A percentile compares a stretch with the other conserved stretches of the same genome.
phyloP scores from a whole-genome alignment of 1,140 invertebrate species.

The Neodiprion pinetum region DNA sequence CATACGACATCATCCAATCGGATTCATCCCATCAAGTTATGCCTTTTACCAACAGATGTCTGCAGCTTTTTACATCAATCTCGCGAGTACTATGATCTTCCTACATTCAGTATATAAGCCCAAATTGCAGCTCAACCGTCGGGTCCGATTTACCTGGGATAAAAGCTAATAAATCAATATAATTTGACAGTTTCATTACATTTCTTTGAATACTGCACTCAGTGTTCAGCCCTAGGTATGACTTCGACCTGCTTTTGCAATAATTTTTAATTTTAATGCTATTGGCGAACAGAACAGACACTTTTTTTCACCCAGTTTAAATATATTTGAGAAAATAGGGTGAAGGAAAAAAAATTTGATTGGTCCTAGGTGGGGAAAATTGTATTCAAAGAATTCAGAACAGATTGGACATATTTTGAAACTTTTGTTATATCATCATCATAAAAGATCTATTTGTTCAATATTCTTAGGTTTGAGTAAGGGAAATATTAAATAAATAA shows the following conservation, averaged over 20 bases:
- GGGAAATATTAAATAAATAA: background rate
- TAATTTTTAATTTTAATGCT: background rate
- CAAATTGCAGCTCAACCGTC: rapidly evolving
- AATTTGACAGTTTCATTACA: constrained; percentile 34
- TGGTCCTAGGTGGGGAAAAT: background rate
- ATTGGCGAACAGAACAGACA: too few relatives aligned
- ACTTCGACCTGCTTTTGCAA: constrained; percentile 42
- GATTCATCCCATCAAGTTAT: background rate
- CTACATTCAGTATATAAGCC: constrained; percentile 36
- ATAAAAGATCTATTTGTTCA: background rate
- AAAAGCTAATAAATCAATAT: constrained; percentile 39
- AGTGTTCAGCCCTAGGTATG: constrained; percentile 43
- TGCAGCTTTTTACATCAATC: background rate
- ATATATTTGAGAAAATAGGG: background rate
- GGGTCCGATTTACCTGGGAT: constrained; percentile 49
- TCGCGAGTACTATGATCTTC: background rate
- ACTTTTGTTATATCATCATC: constrained; percentile 6
- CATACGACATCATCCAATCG: too few relatives aligned
- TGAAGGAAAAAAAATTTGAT: background rate
- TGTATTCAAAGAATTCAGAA: constrained; percentile 13
- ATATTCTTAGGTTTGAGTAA: background rate
- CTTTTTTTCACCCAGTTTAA: too few relatives aligned
- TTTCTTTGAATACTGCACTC: constrained; percentile 25
- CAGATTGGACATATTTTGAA: constrained; percentile 11
- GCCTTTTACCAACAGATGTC: background rate